Evolutionary conservation across 2,888 invertebrate genomes (phyloP).

Genomic region (Acronicta leporina): DNA sequence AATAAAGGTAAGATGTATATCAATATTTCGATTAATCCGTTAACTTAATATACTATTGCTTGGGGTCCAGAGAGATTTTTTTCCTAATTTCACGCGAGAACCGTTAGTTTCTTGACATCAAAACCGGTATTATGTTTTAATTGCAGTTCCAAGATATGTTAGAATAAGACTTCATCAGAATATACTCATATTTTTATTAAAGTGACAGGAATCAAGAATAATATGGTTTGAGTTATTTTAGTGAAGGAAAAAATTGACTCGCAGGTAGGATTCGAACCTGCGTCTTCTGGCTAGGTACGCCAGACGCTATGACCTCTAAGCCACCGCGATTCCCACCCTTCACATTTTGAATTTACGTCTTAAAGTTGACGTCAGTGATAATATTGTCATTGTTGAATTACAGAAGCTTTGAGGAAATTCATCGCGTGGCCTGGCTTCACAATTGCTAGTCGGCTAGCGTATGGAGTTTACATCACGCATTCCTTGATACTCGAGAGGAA

Average conservation of each 20-base stretch:
- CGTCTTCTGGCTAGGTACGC: too few species aligned
- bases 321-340: too few species aligned
- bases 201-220: too few species aligned
- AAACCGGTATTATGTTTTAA: constrained; percentile 53
- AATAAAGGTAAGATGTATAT: too few species aligned
- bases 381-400: constrained; percentile 6
- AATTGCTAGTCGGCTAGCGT: constrained; percentile 35
- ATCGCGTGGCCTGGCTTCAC: constrained; percentile 41
- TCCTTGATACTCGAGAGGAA: constrained; percentile 32
- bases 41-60: constrained; percentile 34
- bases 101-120: constrained; percentile 38
- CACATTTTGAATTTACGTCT: too few species aligned
- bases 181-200: too few species aligned
- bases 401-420: constrained; percentile 30
- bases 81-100: constrained; percentile 54
- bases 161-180: too few species aligned
- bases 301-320: too few species aligned
- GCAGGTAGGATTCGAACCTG: too few species aligned
- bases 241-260: too few species aligned
- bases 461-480: constrained; percentile 44
- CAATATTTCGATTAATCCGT: constrained; percentile 31
- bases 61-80: constrained; percentile 16
- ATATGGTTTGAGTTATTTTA: too few species aligned
- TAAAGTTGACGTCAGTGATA: too few species aligned
- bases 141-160: constrained; percentile 31